Evolutionary conservation across 2,888 invertebrate genomes (phyloP), one percentile per base, ranked within the genome.

Genomic region (Dasysyrphus tricinctus): DNA sequence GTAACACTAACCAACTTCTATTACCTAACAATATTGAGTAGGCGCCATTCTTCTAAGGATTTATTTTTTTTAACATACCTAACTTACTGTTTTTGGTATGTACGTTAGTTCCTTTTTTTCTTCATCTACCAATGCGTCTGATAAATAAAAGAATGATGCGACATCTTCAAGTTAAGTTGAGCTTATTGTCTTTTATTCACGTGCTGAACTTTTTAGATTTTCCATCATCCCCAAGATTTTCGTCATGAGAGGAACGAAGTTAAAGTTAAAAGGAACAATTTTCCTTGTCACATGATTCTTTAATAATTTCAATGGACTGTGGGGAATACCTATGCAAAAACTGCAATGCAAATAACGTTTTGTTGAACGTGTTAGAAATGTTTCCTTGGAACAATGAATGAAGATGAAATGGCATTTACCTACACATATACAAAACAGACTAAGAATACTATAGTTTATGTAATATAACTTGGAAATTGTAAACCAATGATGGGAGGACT

Each of bases 121-220:
- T 24, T 2, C 16, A 67, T 37, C 12, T 6, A 14, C 16, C 39
- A 47, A 67, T 67, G 47, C 19, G 29, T 65, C 32, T 47, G 5
- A 24, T 12, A 32, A 14, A 39, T 9, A 42, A 16, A 57, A 32
- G 4, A 39, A 16, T 47, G 11, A 47, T 65, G 6, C 2, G 16
- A 44, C 63, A 11, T 65, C 65, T 65, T 47, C 11, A 65, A 65
- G 34, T 19, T n/a, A 49, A 37, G 14, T 37, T 8, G 49, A 67
- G 67, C 67, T 49, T 34, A 16, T 47, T 34, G 11, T 16, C 12
- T 47, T 19, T 32, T 34, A 65, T 11, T 16, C 67, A 67, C 67
- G 67, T 67, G 67, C 37, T 19, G 67, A 67, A 49, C 11, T 37
- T 49, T 49, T 67, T 2, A 16, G 9, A 49, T 16, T 34, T 34